Conservation (phyloP, 1,140 invertebrate genomes). For the Steinernema khuongi region DNA sequence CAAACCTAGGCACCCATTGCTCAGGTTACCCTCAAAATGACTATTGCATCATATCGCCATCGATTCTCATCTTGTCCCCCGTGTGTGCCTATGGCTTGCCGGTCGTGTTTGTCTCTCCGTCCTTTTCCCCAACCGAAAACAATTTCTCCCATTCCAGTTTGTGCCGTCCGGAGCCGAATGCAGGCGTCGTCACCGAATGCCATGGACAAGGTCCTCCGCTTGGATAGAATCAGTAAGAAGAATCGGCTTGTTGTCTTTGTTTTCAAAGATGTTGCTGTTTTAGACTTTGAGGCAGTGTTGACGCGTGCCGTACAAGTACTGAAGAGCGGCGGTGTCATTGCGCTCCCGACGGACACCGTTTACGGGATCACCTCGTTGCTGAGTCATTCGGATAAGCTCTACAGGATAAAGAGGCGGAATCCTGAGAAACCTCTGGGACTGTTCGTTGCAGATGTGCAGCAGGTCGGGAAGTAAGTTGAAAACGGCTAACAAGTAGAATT, state of each 20-base stretch:
- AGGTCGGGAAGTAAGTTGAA: conserved; percentile 14
- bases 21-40: no score
- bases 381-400: conserved; percentile 31
- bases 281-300: not conserved
- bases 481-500: not conserved
- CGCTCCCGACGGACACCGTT: conserved; percentile 31
- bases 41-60: no score
- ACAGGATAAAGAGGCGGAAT: conserved; percentile 26
- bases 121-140: no score
- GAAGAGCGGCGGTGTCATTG: conserved; percentile 32
- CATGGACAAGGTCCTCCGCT: not conserved
- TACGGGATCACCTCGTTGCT: conserved; percentile 36
- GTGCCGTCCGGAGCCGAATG: no score
- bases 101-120: no score
- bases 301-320: not conserved
- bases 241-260: not conserved
- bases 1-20: no score
- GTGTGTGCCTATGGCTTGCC: no score
- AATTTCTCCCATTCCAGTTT: no score
- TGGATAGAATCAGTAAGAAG: not conserved
- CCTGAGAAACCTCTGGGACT: conserved; percentile 33
- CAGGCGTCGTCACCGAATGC: not conserved
- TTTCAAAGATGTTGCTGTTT: not conserved
- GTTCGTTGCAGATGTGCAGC: conserved; percentile 24
- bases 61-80: no score